These are phyloP conservation scores for Cistogaster globosa DNA, from an alignment of 2,888 invertebrate species.

Conservation along the genomic window DNA sequence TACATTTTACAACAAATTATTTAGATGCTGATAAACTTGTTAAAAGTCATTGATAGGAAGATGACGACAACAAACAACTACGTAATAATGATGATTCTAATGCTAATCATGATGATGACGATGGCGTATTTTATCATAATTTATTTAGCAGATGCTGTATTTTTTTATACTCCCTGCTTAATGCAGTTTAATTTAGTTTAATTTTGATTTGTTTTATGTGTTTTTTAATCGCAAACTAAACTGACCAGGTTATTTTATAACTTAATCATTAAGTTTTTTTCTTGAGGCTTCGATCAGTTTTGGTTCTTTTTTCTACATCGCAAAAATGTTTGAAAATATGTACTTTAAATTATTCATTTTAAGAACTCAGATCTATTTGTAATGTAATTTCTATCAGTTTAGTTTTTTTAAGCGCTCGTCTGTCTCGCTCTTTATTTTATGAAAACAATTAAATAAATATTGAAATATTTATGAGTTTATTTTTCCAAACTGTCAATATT, in stretches of 20 bases:
- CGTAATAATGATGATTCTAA: background rate
- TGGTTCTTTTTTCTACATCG: background rate
- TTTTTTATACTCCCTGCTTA: background rate
- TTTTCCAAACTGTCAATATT: constrained; percentile 55
- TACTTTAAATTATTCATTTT: constrained; percentile 13
- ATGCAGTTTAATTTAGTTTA: constrained; percentile 18
- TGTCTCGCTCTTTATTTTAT: constrained; percentile 61
- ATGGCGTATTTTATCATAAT: constrained; percentile 27
- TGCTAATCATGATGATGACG: constrained; percentile 20
- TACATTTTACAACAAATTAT: constrained; percentile 74
- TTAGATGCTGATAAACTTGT: constrained; percentile 72
- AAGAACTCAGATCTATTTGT: constrained; percentile 15
- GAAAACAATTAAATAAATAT: constrained; percentile 60
- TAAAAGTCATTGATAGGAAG: constrained; percentile 70
- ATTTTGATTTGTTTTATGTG: constrained; percentile 34
- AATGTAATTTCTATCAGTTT: constrained; percentile 21
- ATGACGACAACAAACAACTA: background rate
- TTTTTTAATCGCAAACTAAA: background rate
- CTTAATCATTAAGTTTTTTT: background rate
- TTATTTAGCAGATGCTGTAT: constrained; percentile 5
- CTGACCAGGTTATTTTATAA: constrained; percentile 19
- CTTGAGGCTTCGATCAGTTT: background rate
- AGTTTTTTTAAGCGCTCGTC: constrained; percentile 7
- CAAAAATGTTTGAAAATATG: constrained; percentile 20
- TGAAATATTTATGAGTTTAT: constrained; percentile 62